Conservation (phyloP, 2,797 vertebrate genomes). For the Chromobotia macracanthus region DNA sequence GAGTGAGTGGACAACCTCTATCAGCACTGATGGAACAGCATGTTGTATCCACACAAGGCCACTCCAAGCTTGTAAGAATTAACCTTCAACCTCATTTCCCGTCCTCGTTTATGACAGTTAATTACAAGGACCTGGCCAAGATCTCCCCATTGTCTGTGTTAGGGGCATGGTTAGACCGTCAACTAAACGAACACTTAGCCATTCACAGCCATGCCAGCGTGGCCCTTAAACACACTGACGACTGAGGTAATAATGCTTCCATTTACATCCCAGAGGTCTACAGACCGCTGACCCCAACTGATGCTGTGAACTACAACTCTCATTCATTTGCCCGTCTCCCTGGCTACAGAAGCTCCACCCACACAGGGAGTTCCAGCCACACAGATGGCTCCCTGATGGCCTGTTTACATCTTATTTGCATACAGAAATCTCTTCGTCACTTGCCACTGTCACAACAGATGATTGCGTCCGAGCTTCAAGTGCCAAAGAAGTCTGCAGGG, state of each 20-base stretch:
- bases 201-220: conserved; percentile 54
- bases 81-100: conserved; percentile 61
- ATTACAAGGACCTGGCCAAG: conserved; percentile 55
- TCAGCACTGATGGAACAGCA: conserved; percentile 36
- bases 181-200: conserved; percentile 56
- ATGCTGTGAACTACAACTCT: conserved; percentile 19
- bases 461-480: conserved; percentile 38
- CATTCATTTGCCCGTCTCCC: conserved; percentile 33
- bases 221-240: conserved; percentile 54
- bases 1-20: conserved; percentile 18
- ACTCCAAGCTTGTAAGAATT: conserved; percentile 60
- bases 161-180: conserved; percentile 46
- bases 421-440: conserved; percentile 55
- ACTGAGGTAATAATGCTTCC: conserved; percentile 46
- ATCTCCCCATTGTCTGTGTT: conserved; percentile 50
- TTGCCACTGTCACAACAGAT: conserved; percentile 54
- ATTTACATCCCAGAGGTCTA: conserved; percentile 45
- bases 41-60: conserved; percentile 45
- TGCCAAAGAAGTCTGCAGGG: conserved; percentile 41
- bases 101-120: conserved; percentile 54
- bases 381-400: conserved; percentile 47
- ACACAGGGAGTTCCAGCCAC: conserved; percentile 21
- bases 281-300: conserved; percentile 31
- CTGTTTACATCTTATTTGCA: conserved; percentile 61
- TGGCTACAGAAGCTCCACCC: conserved; percentile 42